Conservation (phyloP, 2,797 vertebrate genomes). For the Graptemys geographica region DNA sequence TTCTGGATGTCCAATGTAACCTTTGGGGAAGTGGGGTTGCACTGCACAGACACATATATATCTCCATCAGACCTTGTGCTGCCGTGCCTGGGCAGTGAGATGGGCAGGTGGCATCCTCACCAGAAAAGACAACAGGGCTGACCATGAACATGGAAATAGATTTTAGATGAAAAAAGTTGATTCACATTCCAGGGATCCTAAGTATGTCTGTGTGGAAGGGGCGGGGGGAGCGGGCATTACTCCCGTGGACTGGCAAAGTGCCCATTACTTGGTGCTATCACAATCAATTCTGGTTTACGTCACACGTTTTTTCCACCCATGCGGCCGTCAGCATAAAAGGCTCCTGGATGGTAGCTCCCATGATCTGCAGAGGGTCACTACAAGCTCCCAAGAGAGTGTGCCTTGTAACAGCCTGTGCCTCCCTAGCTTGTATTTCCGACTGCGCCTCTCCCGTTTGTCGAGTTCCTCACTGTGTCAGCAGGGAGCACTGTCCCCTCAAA, state of each 20-base stretch:
- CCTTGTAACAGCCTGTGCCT: not conserved
- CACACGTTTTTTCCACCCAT: not conserved
- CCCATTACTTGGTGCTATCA: not conserved
- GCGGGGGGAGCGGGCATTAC: not conserved
- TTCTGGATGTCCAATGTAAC: not conserved
- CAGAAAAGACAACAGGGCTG: not conserved
- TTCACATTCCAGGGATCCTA: not conserved
- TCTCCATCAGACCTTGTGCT: not conserved
- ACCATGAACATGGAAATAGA: not conserved
- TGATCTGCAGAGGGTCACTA: not conserved
- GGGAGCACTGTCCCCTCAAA: constrained; percentile 36
- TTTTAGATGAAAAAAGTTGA: not conserved
- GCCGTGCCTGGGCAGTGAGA: not conserved
- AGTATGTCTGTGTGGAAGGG: fast-evolving
- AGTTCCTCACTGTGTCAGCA: not conserved
- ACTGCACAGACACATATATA: not conserved
- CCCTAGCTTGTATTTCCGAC: fast-evolving
- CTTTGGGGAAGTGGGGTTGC: not conserved
- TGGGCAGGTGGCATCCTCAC: not conserved
- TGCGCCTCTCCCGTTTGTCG: fast-evolving
- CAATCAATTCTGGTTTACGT: fast-evolving
- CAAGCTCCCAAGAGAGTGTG: fast-evolving
- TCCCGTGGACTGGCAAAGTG: not conserved
- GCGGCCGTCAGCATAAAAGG: not conserved
- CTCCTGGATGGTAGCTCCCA: not conserved